Conservation (phyloP, 2,797 vertebrate species). For the Nannoperca obscura region DNA sequence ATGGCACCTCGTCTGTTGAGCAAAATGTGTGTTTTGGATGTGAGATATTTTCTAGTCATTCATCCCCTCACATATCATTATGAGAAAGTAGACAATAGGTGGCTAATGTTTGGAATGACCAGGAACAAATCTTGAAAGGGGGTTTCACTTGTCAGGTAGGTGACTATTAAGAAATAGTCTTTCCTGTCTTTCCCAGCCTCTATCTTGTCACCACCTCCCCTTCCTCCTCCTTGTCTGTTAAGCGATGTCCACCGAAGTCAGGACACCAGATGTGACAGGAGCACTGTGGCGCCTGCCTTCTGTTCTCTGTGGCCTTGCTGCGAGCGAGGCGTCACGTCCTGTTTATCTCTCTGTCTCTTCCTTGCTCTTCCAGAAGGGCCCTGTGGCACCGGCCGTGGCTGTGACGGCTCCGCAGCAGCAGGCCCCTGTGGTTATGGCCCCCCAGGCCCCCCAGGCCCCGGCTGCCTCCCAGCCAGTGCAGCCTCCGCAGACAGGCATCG, state of each 20-base stretch:
- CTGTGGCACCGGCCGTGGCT: constrained; percentile 79
- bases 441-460: constrained; percentile 79
- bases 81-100: constrained; percentile 11
- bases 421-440: constrained; percentile 80
- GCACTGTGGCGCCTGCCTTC: constrained; percentile 75
- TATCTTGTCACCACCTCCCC: constrained; percentile 55
- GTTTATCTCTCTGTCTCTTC: constrained; percentile 85
- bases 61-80: background rate
- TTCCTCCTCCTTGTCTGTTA: constrained; percentile 70
- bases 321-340: constrained; percentile 84
- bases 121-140: constrained; percentile 14
- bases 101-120: constrained; percentile 9
- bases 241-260: constrained; percentile 76
- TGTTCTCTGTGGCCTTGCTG: constrained; percentile 86
- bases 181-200: constrained; percentile 56
- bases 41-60: constrained; percentile 45
- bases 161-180: constrained; percentile 42
- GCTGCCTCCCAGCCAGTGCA: constrained; percentile 81
- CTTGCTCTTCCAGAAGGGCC: constrained; percentile 84
- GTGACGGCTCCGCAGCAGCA: constrained; percentile 86
- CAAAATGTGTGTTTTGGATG: constrained; percentile 40
- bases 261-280: constrained; percentile 86
- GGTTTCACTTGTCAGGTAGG: constrained; percentile 47
- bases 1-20: constrained; percentile 42
- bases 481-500: constrained; percentile 80